Conservation (phyloP, 2,797 vertebrate genomes). For the Calcarius lapponicus region DNA sequence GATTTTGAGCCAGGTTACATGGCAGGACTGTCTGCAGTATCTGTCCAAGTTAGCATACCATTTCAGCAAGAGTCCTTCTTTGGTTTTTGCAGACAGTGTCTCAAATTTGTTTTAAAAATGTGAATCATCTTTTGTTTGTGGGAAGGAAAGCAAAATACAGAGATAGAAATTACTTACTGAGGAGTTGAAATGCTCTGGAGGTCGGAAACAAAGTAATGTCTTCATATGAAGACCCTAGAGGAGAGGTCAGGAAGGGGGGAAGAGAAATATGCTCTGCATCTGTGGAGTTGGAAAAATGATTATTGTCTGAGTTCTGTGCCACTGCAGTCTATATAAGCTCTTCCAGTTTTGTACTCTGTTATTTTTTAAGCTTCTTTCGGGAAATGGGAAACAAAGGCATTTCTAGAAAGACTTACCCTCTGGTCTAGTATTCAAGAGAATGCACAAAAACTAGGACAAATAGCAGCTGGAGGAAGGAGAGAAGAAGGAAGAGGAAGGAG, state of each 20-base stretch:
- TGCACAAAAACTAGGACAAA: neutral
- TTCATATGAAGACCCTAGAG: neutral
- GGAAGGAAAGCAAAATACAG: slow-evolving; percentile 11
- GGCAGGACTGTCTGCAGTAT: neutral
- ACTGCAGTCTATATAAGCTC: neutral
- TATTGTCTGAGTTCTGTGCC: neutral
- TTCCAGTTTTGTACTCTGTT: neutral
- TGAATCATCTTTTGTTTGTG: slow-evolving; percentile 37
- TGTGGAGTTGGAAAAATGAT: neutral
- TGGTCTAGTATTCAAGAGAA: neutral
- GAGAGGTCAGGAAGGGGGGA: neutral
- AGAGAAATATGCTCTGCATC: neutral
- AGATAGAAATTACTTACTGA: neutral
- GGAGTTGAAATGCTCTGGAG: neutral
- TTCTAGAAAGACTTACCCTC: slow-evolving; percentile 4
- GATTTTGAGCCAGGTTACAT: slow-evolving; percentile 35
- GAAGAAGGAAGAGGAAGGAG: neutral
- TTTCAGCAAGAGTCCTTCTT: neutral
- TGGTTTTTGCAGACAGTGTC: slow-evolving; percentile 18
- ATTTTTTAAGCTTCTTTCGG: neutral
- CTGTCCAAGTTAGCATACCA: slow-evolving; percentile 42
- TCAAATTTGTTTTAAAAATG: slow-evolving; percentile 13
- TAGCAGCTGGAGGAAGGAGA: neutral
- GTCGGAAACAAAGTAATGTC: neutral
- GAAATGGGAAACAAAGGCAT: neutral